Evolutionary conservation across 2,797 vertebrate species (phyloP).

Genomic region (Molossus molossus): DNA sequence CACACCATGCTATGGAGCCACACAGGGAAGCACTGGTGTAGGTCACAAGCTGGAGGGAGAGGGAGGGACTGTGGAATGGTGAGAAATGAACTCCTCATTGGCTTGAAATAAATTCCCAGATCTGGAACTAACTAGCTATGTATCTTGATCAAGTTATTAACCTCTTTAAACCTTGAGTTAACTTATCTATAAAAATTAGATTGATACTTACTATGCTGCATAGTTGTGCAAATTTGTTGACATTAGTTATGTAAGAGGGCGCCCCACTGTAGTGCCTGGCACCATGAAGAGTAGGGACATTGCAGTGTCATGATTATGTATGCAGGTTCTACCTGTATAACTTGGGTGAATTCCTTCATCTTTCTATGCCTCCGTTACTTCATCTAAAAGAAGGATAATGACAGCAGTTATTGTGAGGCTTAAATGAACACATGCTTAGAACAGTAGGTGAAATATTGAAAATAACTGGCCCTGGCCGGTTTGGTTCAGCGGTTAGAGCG

Average conservation of each 20-base stretch:
- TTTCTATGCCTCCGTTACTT: not conserved
- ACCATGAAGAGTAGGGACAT: not conserved
- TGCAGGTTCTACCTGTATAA: slow-evolving; percentile 17
- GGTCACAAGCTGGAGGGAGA: too few relatives aligned
- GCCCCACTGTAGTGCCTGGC: not conserved
- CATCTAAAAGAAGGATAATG: slow-evolving; percentile 13
- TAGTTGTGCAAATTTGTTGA: not conserved
- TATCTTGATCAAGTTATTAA: not conserved
- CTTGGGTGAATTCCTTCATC: slow-evolving; percentile 1
- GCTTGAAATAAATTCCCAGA: slow-evolving; percentile 38
- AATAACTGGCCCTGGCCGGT: not conserved
- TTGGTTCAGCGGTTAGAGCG: too few relatives aligned
- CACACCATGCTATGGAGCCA: too few relatives aligned
- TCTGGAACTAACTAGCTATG: not conserved
- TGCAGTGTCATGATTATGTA: not conserved
- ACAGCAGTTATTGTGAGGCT: not conserved
- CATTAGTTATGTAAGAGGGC: not conserved
- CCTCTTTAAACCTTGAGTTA: slow-evolving; percentile 32
- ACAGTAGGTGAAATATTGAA: not conserved
- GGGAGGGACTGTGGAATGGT: too few relatives aligned
- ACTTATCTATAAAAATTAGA: slow-evolving; percentile 20
- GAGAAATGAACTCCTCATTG: not conserved
- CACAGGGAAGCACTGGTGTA: too few relatives aligned
- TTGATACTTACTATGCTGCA: not conserved
- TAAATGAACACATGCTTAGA: slow-evolving; percentile 40